A percentile compares a stretch with the other conserved stretches of the same genome.
Evolutionary conservation across 1,140 invertebrate genomes (phyloP).

Genomic region (Zaprionus kolodkinae): DNA sequence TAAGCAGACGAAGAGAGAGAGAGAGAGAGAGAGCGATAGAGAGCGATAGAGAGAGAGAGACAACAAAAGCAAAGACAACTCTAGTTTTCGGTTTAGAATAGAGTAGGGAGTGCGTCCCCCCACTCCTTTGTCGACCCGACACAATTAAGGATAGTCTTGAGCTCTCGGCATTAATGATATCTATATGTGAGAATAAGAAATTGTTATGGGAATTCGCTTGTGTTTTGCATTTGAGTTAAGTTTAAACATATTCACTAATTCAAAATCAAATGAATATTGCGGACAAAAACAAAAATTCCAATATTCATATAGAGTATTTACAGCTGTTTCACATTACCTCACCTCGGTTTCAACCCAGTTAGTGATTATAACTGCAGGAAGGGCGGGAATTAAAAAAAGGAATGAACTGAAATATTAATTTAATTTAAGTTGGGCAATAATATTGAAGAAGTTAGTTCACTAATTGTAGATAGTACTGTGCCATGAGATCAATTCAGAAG

Average conservation of each 20-base stretch:
- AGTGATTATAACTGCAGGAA: too few species aligned
- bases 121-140: not conserved
- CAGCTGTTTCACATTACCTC: not conserved
- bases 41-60: too few species aligned
- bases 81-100: not conserved
- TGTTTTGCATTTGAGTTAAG: not conserved
- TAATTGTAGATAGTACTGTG: too few species aligned
- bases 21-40: not conserved
- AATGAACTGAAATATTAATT: not conserved
- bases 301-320: too few species aligned
- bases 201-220: not conserved
- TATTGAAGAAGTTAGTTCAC: not conserved
- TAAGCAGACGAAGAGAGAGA: not conserved
- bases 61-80: constrained; percentile 38
- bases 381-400: too few species aligned
- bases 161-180: constrained; percentile 4
- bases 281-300: too few species aligned
- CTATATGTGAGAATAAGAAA: not conserved
- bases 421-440: not conserved
- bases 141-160: not conserved
- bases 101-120: too few species aligned
- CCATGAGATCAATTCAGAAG: too few species aligned
- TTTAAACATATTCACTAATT: constrained; percentile 1
- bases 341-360: too few species aligned
- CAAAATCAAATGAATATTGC: not conserved